Evolutionary conservation across 2,888 invertebrate genomes (phyloP).

Genomic region (Cheilosia grossa): DNA sequence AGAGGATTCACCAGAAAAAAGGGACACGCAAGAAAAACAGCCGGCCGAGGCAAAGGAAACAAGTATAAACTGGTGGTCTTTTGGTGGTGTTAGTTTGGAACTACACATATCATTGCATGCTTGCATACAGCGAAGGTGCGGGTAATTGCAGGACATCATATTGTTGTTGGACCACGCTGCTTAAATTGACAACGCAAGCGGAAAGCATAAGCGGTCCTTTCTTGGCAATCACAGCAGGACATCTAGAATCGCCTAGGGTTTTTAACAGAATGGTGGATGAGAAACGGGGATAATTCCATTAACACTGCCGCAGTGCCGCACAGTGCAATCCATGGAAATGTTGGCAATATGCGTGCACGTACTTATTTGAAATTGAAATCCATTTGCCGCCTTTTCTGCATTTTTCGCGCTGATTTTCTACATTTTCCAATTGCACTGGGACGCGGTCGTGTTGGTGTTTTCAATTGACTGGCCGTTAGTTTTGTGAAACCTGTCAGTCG

Average conservation of each 20-base stretch:
- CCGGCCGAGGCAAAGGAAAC: conserved; percentile 31
- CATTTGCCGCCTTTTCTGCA: conserved; percentile 61
- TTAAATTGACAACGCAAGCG: conserved; percentile 72
- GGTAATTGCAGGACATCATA: conserved; percentile 69
- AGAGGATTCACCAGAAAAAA: conserved; percentile 59
- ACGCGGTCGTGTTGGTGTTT: conserved; percentile 23
- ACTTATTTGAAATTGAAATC: conserved; percentile 16
- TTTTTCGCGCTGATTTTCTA: conserved; percentile 64
- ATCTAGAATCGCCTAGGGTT: conserved; percentile 27
- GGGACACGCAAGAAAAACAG: conserved; percentile 40
- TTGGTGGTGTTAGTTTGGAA: conserved; percentile 52
- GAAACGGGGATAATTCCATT: conserved; percentile 67
- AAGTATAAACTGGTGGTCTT: conserved; percentile 26
- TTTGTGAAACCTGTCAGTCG: conserved; percentile 40
- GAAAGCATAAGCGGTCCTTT: conserved; percentile 68
- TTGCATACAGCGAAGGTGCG: conserved; percentile 50
- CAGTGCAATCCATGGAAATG: conserved; percentile 24
- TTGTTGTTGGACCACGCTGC: conserved; percentile 61
- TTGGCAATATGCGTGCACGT: conserved; percentile 12
- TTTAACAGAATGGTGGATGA: conserved; percentile 19
- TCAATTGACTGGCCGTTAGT: conserved; percentile 45
- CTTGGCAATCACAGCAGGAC: conserved; percentile 66
- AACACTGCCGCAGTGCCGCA: conserved; percentile 34
- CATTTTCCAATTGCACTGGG: conserved; percentile 58
- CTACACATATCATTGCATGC: not conserved